phyloP scores from a whole-genome alignment of 2,888 invertebrate genomes.

The Nysson spinosus region DNA sequence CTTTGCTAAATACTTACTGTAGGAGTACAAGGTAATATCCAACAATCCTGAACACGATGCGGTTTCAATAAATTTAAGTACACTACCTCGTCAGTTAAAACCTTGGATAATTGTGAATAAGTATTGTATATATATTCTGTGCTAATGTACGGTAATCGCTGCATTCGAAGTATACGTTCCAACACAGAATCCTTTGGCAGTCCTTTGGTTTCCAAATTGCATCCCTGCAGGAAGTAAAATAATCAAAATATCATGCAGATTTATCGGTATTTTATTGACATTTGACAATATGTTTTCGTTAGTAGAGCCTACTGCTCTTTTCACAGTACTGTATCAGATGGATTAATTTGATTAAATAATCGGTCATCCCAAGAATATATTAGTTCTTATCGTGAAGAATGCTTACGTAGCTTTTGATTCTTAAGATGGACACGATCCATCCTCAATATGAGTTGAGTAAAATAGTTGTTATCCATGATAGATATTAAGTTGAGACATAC shows the following conservation, averaged over 20 bases:
- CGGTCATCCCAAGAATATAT: no score
- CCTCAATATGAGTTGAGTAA: no score
- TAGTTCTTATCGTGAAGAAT: no score
- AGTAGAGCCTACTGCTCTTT: no score
- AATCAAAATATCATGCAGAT: neutral
- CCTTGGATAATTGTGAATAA: conserved; percentile 60
- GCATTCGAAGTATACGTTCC: conserved; percentile 81
- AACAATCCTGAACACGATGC: neutral
- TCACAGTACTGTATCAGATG: no score
- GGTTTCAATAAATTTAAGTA: conserved; percentile 58
- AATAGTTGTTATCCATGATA: no score
- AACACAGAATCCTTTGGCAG: conserved; percentile 80
- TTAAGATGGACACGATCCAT: no score
- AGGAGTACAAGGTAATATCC: conserved; percentile 2
- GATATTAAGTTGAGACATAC: no score
- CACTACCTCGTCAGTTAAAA: conserved; percentile 65
- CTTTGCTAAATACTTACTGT: conserved; percentile 34
- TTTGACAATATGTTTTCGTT: no score
- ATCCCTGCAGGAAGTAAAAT: conserved; percentile 25
- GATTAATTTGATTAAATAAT: no score
- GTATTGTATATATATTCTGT: conserved; percentile 74
- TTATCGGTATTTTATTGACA: neutral
- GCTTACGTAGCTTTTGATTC: no score
- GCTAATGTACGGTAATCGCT: conserved; percentile 76
- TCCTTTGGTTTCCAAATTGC: conserved; percentile 34